Conservation (phyloP, 2,888 invertebrate species). For the Gryllus longicercus region DNA sequence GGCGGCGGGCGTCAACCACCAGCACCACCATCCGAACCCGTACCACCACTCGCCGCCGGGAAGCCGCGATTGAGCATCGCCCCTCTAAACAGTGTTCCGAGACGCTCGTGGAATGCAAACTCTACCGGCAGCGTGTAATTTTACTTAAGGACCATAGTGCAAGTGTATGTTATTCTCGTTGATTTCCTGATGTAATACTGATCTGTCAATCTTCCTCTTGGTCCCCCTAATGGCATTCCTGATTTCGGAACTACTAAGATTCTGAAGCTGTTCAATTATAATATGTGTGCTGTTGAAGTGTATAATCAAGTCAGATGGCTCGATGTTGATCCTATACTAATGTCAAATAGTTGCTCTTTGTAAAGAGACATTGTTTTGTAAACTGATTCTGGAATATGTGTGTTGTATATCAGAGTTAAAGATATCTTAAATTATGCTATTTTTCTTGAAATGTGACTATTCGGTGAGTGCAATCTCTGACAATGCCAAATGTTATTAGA, state of each 20-base stretch:
- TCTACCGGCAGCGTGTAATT: not conserved
- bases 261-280: not conserved
- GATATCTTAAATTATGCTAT: not conserved
- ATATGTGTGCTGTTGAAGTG: slow-evolving; percentile 2
- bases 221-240: slow-evolving; percentile 3
- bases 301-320: slow-evolving; percentile 4
- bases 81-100: no score
- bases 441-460: slow-evolving; percentile 17
- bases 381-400: not conserved
- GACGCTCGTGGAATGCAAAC: not conserved
- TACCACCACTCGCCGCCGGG: slow-evolving; percentile 25
- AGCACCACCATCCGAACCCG: slow-evolving; percentile 22
- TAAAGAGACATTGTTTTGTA: slow-evolving; percentile 10
- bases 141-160: not conserved
- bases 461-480: not conserved
- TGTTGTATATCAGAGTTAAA: not conserved
- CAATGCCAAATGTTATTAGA: slow-evolving; percentile 8
- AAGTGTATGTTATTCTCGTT: slow-evolving; percentile 1
- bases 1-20: slow-evolving; percentile 8
- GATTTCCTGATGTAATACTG: not conserved
- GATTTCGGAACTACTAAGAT: not conserved
- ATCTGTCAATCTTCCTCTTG: not conserved
- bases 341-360: not conserved
- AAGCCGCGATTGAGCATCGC: slow-evolving; percentile 18
- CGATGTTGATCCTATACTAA: not conserved